A percentile compares a stretch with the other conserved stretches of the same genome.
These are phyloP conservation scores for Enteromius anoplus DNA, from an alignment of 2,797 vertebrate species.

Conservation along the genomic window DNA sequence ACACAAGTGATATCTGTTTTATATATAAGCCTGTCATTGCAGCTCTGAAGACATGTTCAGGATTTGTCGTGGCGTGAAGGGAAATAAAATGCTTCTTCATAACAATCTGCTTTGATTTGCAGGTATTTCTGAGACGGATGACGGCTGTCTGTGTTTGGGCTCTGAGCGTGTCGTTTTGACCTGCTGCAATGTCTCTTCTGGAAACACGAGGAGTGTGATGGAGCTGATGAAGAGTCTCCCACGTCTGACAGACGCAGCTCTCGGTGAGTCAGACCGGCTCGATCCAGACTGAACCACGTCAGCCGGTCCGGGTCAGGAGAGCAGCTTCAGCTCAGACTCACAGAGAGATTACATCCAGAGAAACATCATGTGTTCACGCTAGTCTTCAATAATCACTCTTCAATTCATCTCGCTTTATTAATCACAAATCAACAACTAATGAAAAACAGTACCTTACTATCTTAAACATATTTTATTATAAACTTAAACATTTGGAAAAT, in stretches of 20 bases:
- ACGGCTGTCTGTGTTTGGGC: neutral
- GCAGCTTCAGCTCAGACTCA: neutral
- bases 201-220: neutral
- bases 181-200: neutral
- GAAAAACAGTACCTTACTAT: neutral
- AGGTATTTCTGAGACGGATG: neutral
- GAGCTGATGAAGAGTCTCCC: constrained; percentile 54
- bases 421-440: neutral
- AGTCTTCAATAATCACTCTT: neutral
- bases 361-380: neutral
- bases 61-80: constrained; percentile 21
- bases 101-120: neutral
- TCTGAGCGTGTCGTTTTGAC: neutral
- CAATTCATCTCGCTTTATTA: neutral
- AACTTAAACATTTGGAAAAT: neutral
- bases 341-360: neutral
- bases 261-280: constrained; percentile 23
- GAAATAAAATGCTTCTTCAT: neutral
- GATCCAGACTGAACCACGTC: neutral
- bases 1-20: too few species aligned
- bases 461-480: neutral
- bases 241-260: constrained; percentile 66
- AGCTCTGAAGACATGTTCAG: too few species aligned
- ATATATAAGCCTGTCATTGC: too few species aligned
- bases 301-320: neutral